Evolutionary conservation across 2,888 invertebrate species (phyloP).

Genomic region (Parnassius orleans): DNA sequence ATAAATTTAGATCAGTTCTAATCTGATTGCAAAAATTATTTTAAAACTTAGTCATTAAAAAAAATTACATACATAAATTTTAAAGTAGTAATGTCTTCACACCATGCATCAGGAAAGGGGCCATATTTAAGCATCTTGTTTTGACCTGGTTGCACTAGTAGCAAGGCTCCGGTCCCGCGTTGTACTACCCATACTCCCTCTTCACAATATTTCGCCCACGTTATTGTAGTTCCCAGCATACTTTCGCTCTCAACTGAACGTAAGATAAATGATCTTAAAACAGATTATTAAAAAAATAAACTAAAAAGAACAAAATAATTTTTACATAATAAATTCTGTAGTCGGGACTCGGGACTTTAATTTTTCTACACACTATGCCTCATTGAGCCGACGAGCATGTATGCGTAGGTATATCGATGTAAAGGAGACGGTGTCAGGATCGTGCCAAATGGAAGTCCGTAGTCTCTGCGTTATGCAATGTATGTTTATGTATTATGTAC

Average conservation of each 20-base stretch:
- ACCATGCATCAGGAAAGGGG: constrained; percentile 66
- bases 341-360: too few relatives aligned
- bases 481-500: too few relatives aligned
- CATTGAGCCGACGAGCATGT: too few relatives aligned
- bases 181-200: constrained; percentile 69
- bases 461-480: too few relatives aligned
- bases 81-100: constrained; percentile 58
- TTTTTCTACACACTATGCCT: too few relatives aligned
- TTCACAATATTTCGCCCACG: constrained; percentile 66
- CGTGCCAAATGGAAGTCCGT: too few relatives aligned
- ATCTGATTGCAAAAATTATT: too few relatives aligned
- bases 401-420: too few relatives aligned
- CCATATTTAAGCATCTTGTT: constrained; percentile 65
- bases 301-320: too few relatives aligned
- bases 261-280: neutral
- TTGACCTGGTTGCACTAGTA: constrained; percentile 55
- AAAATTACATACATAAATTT: constrained; percentile 59
- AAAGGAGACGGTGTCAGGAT: too few relatives aligned
- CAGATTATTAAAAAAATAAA: neutral
- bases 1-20: too few relatives aligned
- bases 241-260: constrained; percentile 63
- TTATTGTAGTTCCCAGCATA: constrained; percentile 59
- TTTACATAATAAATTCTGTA: too few relatives aligned
- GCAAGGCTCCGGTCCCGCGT: constrained; percentile 60
- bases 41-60: neutral